phyloP scores from a whole-genome alignment of 2,113 vertebrate species.

The Panurus biarmicus region DNA sequence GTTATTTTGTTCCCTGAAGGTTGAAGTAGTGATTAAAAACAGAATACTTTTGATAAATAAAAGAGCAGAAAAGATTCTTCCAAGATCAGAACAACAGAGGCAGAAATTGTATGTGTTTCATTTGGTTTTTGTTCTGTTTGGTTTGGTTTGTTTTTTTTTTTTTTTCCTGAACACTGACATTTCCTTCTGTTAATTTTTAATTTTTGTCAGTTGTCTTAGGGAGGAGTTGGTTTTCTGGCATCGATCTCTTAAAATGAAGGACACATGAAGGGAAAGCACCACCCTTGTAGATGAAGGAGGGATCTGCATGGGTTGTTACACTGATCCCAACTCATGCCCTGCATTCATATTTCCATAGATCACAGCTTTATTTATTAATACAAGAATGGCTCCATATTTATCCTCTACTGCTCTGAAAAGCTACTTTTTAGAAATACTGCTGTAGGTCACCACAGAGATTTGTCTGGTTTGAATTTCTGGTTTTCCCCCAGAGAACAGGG shows the following conservation, averaged over 20 bases:
- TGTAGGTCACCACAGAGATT: background rate
- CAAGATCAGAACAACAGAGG: background rate
- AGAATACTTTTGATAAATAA: background rate
- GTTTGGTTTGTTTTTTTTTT: fast-evolving
- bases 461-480: background rate
- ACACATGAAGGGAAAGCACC: background rate
- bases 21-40: background rate
- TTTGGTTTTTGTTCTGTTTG: background rate
- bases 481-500: background rate
- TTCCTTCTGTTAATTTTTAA: background rate
- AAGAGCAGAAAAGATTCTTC: background rate
- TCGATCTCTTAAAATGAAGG: background rate
- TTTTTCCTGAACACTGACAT: background rate
- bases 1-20: background rate
- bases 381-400: background rate
- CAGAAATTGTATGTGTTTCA: background rate
- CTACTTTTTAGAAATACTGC: background rate
- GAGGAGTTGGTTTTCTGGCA: background rate
- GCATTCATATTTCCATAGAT: background rate
- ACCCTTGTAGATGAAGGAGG: background rate
- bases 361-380: background rate
- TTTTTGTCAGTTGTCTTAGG: background rate
- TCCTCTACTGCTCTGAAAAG: background rate
- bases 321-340: background rate
- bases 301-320: background rate